Evolutionary conservation across 2,888 invertebrate genomes (phyloP).

Genomic region (Zygothrica quintamaculata): DNA sequence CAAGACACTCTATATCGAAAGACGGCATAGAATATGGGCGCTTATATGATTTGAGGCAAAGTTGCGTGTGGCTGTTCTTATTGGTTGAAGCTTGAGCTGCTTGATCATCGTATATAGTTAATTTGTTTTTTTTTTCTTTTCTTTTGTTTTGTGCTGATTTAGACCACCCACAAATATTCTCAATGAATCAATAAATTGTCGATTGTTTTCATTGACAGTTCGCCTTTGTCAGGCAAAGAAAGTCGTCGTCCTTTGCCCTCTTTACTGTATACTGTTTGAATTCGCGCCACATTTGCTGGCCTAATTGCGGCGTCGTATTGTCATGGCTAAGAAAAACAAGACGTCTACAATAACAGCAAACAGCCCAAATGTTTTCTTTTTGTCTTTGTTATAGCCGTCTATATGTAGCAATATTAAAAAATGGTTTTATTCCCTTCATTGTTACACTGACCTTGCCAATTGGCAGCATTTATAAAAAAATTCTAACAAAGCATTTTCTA

Average conservation of each 20-base stretch:
- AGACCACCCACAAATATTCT: conserved; percentile 17
- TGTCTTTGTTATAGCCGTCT: conserved; percentile 23
- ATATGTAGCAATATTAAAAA: conserved; percentile 38
- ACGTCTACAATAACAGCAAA: conserved; percentile 8
- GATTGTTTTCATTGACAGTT: conserved; percentile 40
- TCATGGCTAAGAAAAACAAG: conserved; percentile 35
- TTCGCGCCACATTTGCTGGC: conserved; percentile 63
- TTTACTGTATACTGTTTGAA: conserved; percentile 6
- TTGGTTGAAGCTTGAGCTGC: no score
- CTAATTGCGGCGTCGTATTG: conserved; percentile 68
- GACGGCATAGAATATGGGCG: no score
- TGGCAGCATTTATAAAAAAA: conserved; percentile 2
- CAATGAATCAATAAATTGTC: conserved; percentile 59
- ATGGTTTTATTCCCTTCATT: conserved; percentile 48
- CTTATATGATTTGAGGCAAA: no score
- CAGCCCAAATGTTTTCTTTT: conserved; percentile 18
- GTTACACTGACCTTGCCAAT: conserved; percentile 65
- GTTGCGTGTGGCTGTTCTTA: no score
- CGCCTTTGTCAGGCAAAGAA: conserved; percentile 4
- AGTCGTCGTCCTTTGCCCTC: conserved; percentile 22
- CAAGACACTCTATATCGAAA: no score
- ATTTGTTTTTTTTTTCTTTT: no score
- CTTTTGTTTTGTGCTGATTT: no score
- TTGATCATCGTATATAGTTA: no score
- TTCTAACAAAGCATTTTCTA: conserved; percentile 44